These are phyloP conservation scores for Eristalis pertinax DNA, from an alignment of 2,888 invertebrate species.

Conservation along the genomic window DNA sequence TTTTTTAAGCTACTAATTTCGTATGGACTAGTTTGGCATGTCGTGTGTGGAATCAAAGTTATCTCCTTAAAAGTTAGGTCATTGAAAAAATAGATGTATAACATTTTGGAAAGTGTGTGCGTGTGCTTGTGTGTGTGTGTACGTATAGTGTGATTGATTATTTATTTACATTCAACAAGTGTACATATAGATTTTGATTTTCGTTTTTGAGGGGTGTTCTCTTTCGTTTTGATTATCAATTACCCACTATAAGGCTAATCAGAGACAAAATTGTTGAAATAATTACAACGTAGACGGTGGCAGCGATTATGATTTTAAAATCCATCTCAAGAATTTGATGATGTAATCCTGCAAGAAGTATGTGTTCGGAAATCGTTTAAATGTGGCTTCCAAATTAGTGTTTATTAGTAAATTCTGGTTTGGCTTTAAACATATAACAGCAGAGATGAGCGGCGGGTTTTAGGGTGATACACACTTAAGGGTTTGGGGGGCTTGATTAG, in stretches of 20 bases:
- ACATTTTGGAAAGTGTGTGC: conserved; percentile 31
- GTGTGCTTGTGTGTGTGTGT: conserved; percentile 45
- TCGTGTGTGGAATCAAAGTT: not conserved
- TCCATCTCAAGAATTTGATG: conserved; percentile 81
- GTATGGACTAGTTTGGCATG: not conserved
- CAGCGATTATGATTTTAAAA: conserved; percentile 80
- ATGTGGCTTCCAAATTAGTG: conserved; percentile 57
- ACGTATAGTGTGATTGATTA: conserved; percentile 54
- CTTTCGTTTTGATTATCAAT: conserved; percentile 71
- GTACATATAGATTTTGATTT: conserved; percentile 60
- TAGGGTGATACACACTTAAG: not conserved
- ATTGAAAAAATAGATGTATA: conserved; percentile 50
- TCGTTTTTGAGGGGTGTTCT: conserved; percentile 57
- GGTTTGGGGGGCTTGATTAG: not conserved
- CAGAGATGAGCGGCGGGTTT: conserved; percentile 10
- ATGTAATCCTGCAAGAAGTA: conserved; percentile 81
- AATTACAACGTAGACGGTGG: conserved; percentile 78
- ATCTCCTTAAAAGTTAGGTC: conserved; percentile 28
- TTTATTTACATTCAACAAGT: conserved; percentile 60
- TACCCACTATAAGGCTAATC: conserved; percentile 75
- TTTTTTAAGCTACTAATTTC: conserved; percentile 7
- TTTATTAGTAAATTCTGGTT: conserved; percentile 45
- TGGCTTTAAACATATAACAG: conserved; percentile 43
- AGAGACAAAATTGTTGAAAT: conserved; percentile 76
- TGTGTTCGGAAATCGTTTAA: conserved; percentile 73